These are phyloP conservation scores for Mythimna impura DNA, from an alignment of 2,888 invertebrate species.

Conservation along the genomic window DNA sequence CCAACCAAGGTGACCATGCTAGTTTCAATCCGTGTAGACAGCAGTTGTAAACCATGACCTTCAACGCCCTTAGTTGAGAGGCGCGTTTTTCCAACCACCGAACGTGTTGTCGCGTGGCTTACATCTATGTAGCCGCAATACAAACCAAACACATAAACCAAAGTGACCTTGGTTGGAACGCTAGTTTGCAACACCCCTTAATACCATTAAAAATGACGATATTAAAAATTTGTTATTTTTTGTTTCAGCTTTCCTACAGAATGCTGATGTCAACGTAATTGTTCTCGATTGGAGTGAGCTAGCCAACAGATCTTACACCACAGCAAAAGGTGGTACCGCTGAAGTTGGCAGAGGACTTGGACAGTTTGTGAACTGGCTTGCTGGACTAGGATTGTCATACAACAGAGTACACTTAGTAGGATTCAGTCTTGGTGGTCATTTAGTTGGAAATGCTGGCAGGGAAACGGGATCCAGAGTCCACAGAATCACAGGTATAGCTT, in stretches of 20 bases:
- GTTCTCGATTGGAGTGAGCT: conserved; percentile 84
- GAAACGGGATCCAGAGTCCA: conserved; percentile 71
- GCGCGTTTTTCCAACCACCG: too few species aligned
- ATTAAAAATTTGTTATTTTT: neutral
- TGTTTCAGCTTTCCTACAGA: conserved; percentile 75
- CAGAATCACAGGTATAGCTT: conserved; percentile 79
- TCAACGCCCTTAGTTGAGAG: too few species aligned
- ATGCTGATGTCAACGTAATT: conserved; percentile 81
- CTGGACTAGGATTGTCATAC: conserved; percentile 69
- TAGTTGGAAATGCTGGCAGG: conserved; percentile 82
- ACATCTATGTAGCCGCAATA: too few species aligned
- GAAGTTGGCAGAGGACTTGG: conserved; percentile 75
- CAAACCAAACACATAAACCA: too few species aligned
- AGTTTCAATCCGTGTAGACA: too few species aligned
- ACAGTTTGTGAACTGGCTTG: conserved; percentile 76
- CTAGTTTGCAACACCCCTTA: too few species aligned
- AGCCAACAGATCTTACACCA: conserved; percentile 78
- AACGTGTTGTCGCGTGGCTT: too few species aligned
- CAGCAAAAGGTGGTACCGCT: conserved; percentile 75
- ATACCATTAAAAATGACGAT: too few species aligned
- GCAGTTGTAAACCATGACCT: too few species aligned
- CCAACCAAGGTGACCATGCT: too few species aligned
- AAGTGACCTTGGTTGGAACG: too few species aligned
- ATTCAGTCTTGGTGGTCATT: conserved; percentile 85
- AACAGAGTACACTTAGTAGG: conserved; percentile 83